Base-by-base conservation (phyloP, 2,113 vertebrate genomes). In the Micronycteris hirsuta region DNA sequence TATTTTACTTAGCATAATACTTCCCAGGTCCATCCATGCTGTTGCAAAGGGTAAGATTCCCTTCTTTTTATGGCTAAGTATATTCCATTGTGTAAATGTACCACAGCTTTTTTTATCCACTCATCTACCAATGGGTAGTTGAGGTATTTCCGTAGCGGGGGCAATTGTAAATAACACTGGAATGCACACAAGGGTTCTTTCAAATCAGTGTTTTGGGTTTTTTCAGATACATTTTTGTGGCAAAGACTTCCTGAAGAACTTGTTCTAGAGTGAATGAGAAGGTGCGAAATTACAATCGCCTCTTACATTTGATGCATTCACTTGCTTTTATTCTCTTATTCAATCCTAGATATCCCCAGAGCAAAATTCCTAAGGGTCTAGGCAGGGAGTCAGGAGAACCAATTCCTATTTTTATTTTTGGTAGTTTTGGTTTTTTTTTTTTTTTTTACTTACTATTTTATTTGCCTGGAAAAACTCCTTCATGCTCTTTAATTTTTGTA, bases 401-500 rank as follows among this genome's bases (percentile, higher is more conserved):
- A 47, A 17, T 33, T 82, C 26, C 36, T 96, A 4, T 28, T 76
- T 76, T 76, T 78, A 70, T 68, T 28, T 65, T 65, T 31, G 41
- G 22, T 47, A 7, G 61, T n/a, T n/a, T n/a, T n/a, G n/a, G n/a
- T n/a, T n/a, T n/a, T n/a, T 16, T 47, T 31, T 6, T 26, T 24
- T 73, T 73, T 45, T 74, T 74, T 87, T 85, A n/a, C 24, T 89
- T 84, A 24, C 36, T 82, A 9, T 78, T 87, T 82, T 45, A 45
- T 83, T 88, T 74, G 19, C 16, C 43, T 11, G 20, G 43, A 88
- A 6, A 70, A 88, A 67, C 26, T 43, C 31, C 33, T 78, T 74
- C 20, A 76, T 86, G 19, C 38, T 86, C n/a, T 83, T 96, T 70
- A 90, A 65, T 90, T 86, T 96, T 80, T 61, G 17, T n/a, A 81